phyloP scores from a whole-genome alignment of 2,113 vertebrate species.

The Campylomormyrus tamandua region DNA sequence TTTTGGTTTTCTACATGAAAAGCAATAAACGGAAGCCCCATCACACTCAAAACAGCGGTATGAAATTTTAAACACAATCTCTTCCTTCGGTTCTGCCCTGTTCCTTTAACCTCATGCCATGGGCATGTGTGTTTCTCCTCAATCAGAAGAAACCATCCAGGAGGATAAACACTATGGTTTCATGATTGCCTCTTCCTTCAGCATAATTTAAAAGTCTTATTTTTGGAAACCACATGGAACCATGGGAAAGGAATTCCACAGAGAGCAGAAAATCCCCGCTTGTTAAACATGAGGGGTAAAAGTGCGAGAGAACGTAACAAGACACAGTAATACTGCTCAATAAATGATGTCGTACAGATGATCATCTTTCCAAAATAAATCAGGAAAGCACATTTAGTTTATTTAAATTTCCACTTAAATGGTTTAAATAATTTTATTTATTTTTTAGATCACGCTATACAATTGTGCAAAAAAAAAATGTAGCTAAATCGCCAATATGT shows the following conservation, averaged over 20 bases:
- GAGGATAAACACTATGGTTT: constrained; percentile 3
- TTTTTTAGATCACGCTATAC: neutral
- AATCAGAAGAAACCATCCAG: constrained; percentile 4
- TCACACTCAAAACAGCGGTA: neutral
- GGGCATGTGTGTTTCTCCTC: neutral
- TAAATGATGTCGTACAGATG: neutral
- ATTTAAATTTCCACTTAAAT: neutral
- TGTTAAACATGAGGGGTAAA: neutral
- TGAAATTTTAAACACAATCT: neutral
- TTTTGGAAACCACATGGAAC: neutral
- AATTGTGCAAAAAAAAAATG: neutral
- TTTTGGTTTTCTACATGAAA: neutral
- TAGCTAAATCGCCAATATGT: neutral
- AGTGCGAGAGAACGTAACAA: neutral
- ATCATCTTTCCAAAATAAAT: neutral
- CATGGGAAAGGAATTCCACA: constrained; percentile 8
- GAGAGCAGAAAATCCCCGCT: neutral
- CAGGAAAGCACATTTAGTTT: neutral
- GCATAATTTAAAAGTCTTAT: constrained; percentile 17
- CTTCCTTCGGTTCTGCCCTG: neutral
- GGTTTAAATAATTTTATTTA: neutral
- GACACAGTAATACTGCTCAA: neutral
- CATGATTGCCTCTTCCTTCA: neutral
- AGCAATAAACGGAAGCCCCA: neutral
- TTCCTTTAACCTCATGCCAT: neutral